Base-by-base conservation (phyloP, 2,797 vertebrate species). In the Sarcophilus harrisii region DNA sequence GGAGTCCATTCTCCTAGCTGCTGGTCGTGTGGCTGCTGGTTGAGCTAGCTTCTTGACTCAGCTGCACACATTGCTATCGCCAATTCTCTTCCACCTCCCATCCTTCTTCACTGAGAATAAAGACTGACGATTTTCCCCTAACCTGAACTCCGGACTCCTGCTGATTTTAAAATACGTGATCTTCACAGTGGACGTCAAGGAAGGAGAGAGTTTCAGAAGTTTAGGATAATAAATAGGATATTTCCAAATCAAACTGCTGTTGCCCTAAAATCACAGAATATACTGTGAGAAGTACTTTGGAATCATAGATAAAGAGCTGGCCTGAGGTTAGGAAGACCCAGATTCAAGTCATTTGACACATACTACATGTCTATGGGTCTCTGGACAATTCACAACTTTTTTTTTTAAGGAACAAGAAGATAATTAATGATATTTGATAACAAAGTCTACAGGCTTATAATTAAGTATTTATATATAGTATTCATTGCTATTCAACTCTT, bases 391-490 rank as follows among this genome's bases (percentile, higher is more conserved):
- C 38, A 49, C 10, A 27, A 57, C 54, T 52, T 55, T 55, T 54
- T 54, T 54, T 55, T 55, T 55, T 55, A 62, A 96, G 93, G 66
- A 91, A 3, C 92, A 90, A 66, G 0, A 94, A 59, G 45, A 94
- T 95, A 87, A 94, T 45, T 94, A 94, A 95, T 90, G 49, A 0
- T 38, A 45, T 0, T 32, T 91, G 93, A 11, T 58, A 60, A 1
- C 13, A 32, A 18, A 52, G 49, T 73, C 57, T 57, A 3, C 38
- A 81, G 94, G 95, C 38, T 91, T 28, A 89, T 59, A 90, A 1
- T 55, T 57, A n/a, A 81, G 57, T 92, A 96, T 95, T 93, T 90
- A 90, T 87, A 55, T n/a, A 73, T 91, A 13, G 97, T 96, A 96
- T 57, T 92, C 93, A 49, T 24, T 95, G 92, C 96, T 52, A 52